Conservation (phyloP, 2,113 vertebrate species). For the Sisor rabdophorus region DNA sequence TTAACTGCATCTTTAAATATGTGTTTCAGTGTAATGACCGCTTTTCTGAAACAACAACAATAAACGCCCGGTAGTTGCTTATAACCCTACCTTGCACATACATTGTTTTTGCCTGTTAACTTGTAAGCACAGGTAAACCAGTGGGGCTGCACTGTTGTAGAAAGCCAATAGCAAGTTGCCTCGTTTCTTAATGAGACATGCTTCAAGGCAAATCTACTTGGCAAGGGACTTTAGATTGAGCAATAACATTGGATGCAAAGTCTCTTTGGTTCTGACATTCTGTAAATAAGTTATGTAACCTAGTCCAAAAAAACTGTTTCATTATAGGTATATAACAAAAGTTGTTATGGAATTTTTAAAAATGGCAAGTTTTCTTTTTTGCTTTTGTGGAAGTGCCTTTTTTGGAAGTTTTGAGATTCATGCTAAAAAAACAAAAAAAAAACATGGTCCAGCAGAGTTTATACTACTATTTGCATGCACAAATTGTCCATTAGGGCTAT, state of each 20-base stretch:
- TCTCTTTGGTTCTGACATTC: not conserved
- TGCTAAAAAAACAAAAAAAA: conserved; percentile 38
- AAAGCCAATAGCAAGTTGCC: not conserved
- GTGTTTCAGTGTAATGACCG: not conserved
- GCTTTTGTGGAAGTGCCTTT: conserved; percentile 1
- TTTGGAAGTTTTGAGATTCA: conserved; percentile 11
- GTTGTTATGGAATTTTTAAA: not conserved
- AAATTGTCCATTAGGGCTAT: not conserved
- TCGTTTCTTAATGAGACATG: conserved; percentile 28
- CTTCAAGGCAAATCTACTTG: conserved; percentile 11
- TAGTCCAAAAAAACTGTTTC: not conserved
- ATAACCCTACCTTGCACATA: conserved; percentile 17
- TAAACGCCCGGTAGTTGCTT: conserved; percentile 19
- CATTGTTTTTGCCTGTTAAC: conserved; percentile 32
- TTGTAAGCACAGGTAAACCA: conserved; percentile 38
- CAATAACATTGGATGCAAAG: conserved; percentile 31
- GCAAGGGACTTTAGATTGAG: not conserved
- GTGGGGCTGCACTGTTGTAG: conserved; percentile 18
- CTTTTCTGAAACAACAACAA: not conserved
- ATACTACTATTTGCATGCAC: not conserved
- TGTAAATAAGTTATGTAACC: conserved; percentile 23
- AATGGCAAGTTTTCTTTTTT: not conserved
- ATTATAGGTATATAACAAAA: not conserved
- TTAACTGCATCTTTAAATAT: not conserved
- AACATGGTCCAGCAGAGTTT: conserved; percentile 34